A percentile compares a stretch with the other conserved stretches of the same genome.
phyloP scores from a whole-genome alignment of 1,140 invertebrate genomes.

The Sarcophaga bullata region DNA sequence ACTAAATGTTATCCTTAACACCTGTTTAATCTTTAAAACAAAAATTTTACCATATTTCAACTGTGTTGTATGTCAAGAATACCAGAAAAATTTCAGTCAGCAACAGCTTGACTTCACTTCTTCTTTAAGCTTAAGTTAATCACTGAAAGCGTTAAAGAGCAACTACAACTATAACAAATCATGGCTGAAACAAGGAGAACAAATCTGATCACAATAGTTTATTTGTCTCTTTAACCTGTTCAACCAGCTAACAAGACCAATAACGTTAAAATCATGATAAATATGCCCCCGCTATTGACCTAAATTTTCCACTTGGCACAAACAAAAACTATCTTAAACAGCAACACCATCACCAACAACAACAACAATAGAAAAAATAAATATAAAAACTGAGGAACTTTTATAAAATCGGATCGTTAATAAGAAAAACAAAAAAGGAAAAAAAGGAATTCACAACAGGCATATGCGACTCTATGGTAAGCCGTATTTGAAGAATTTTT shows the following conservation, averaged over 20 bases:
- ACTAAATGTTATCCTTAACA: neutral
- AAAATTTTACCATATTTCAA: too few relatives aligned
- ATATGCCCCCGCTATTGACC: slow-evolving; percentile 25
- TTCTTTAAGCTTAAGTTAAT: neutral
- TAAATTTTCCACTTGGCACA: slow-evolving; percentile 10
- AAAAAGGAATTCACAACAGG: neutral
- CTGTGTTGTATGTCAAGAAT: too few relatives aligned
- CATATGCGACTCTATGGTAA: neutral
- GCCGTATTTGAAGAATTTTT: too few relatives aligned
- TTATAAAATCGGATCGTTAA: neutral
- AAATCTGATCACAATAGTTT: slow-evolving; percentile 16
- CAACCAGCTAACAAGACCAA: neutral
- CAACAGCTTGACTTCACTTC: too few relatives aligned
- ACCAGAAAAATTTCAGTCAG: too few relatives aligned
- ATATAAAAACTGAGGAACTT: neutral
- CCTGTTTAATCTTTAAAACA: neutral
- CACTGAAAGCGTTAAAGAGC: neutral
- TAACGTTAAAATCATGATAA: slow-evolving; percentile 17
- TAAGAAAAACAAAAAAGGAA: neutral
- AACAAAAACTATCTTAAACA: neutral
- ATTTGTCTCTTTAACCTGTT: slow-evolving; percentile 10
- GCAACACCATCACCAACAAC: neutral
- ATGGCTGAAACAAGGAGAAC: neutral
- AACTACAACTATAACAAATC: neutral
- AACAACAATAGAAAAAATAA: neutral